Evolutionary conservation across 1,140 invertebrate genomes (phyloP), one percentile per base, ranked within the genome.

Genomic region (Zeugodacus cucurbitae): DNA sequence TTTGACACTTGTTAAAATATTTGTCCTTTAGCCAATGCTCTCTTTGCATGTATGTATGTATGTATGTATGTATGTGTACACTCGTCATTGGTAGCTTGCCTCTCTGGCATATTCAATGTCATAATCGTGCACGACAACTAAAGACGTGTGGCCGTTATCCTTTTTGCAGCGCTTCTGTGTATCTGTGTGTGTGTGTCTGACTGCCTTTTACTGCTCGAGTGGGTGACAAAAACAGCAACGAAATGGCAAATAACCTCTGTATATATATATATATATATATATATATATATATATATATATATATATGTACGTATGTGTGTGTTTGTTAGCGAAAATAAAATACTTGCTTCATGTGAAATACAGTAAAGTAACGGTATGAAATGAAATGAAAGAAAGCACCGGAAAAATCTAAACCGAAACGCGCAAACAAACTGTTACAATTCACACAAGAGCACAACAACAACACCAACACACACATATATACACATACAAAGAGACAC

Each of bases 111-210:
- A 82, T 89, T 88, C 59, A 17, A 62, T 34, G 29, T 67, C 67
- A 37, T 74, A 74, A 74, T n/a, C 48, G 4, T 89, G 89, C 90
- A 89, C 92, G 91, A 91, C 90, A 91, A 92, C 90, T 91, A 91
- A 92, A 92, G 90, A 34, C 74, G 74, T 62, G 34, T 82, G 41
- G 37, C 20, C n/a, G 74, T 48, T 82, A 44, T 82, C 74, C 41
- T 37, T 82, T 70, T 82, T 48, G 2, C 37, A 10, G 20, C 37
- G 26, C 48, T 54, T n/a, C 59, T 74, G 10, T n/a, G 67, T 14
- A 10, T 54, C 22, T n/a, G 22, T 48, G 74, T 82, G 20, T 48
- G 74, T n/a, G 8, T 1, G 22, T n/a, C 0, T 48, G 41, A 82
- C 11, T 54, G 74, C 44, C 74, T 44, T 82, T 82, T 26, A 82